Evolutionary conservation across 2,888 invertebrate genomes (phyloP).

Genomic region (Baccha elongata): DNA sequence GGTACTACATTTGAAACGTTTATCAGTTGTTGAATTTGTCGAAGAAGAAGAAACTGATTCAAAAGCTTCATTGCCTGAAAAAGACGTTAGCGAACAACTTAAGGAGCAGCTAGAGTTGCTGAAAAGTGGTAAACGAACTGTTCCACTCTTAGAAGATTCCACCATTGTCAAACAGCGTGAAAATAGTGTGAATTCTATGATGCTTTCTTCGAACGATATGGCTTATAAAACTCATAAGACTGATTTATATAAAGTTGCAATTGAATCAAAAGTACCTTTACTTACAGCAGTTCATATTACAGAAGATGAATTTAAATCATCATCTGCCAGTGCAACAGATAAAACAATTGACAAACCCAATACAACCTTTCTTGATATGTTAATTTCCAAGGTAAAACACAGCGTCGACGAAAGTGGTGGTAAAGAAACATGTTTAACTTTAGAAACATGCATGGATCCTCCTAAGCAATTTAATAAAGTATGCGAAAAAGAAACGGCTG

Average conservation of each 20-base stretch:
- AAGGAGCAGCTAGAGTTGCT: constrained; percentile 80
- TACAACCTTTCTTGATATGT: constrained; percentile 79
- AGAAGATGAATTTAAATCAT: background rate
- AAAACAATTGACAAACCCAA: constrained; percentile 31
- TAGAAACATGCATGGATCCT: constrained; percentile 14
- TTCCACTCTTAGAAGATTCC: constrained; percentile 76
- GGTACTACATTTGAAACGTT: constrained; percentile 76
- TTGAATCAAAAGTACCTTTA: background rate
- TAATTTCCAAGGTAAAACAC: constrained; percentile 78
- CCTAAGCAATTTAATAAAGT: constrained; percentile 1
- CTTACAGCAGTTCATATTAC: background rate
- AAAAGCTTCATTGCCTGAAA: constrained; percentile 61
- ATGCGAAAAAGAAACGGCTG: background rate
- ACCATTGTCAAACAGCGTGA: constrained; percentile 10
- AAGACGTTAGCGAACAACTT: constrained; percentile 78
- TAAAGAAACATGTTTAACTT: background rate
- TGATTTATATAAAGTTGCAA: background rate
- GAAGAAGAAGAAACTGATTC: constrained; percentile 43
- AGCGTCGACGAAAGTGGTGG: constrained; percentile 5
- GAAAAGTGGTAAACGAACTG: constrained; percentile 77
- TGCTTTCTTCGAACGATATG: background rate
- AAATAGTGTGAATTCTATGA: background rate
- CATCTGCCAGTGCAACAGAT: background rate
- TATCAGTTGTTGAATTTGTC: constrained; percentile 58
- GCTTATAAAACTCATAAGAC: background rate